Percentiles rank a stretch among this genome's conserved stretches.
phyloP scores from a whole-genome alignment of 1,140 invertebrate species.

The Heliconius eleuchia region DNA sequence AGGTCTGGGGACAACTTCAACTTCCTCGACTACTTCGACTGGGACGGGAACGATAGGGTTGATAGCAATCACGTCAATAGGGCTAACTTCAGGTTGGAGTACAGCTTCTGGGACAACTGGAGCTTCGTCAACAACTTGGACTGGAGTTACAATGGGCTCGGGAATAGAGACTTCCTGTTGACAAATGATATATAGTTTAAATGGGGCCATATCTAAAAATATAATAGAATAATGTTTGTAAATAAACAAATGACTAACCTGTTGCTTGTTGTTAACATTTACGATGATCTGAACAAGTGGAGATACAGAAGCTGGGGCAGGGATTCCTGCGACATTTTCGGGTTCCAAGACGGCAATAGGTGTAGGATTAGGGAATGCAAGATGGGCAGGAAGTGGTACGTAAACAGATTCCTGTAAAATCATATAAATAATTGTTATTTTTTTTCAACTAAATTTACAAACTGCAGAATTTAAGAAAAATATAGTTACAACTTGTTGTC shows the following conservation, averaged over 20 bases:
- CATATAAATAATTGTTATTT: neutral
- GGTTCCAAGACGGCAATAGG: slow-evolving; percentile 25
- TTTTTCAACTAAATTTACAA: neutral
- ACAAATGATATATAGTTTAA: neutral
- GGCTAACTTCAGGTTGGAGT: neutral
- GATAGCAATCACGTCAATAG: slow-evolving; percentile 1
- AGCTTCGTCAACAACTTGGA: slow-evolving; percentile 6
- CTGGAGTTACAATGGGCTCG: neutral
- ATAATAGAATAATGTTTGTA: neutral
- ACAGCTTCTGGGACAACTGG: slow-evolving; percentile 14
- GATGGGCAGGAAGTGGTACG: slow-evolving; percentile 36
- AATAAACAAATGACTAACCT: slow-evolving; percentile 16
- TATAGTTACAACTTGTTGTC: slow-evolving; percentile 45
- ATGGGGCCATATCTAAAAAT: neutral
- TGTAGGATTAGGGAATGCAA: neutral
- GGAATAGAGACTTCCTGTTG: neutral
- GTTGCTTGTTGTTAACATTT: slow-evolving; percentile 50
- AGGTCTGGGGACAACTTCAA: neutral
- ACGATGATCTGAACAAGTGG: slow-evolving; percentile 45
- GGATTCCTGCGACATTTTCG: slow-evolving; percentile 18
- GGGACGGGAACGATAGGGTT: slow-evolving; percentile 34
- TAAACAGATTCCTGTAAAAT: slow-evolving; percentile 18
- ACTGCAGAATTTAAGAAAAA: neutral
- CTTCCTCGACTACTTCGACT: slow-evolving; percentile 33
- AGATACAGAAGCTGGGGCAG: slow-evolving; percentile 34